Evolutionary conservation across 1,140 invertebrate species (phyloP).

Genomic region (Mercenaria mercenaria): DNA sequence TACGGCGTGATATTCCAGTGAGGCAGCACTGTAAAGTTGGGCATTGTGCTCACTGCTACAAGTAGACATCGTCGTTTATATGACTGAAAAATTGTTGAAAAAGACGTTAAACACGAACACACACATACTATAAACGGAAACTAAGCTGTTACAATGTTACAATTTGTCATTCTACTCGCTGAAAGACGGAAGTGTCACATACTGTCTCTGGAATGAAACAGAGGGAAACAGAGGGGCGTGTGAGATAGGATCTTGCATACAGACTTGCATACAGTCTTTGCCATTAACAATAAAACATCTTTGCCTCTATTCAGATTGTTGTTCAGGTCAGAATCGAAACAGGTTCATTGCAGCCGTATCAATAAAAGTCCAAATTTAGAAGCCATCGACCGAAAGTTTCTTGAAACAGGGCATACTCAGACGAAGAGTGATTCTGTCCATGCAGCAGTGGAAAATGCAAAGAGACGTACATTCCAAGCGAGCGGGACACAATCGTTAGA

Average conservation of each 20-base stretch:
- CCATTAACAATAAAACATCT: not conserved
- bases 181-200: not conserved
- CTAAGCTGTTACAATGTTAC: conserved; percentile 24
- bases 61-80: no score
- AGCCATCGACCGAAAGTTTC: conserved; percentile 18
- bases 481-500: conserved; percentile 31
- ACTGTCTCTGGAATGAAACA: conserved; percentile 43
- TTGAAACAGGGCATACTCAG: conserved; percentile 30
- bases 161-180: conserved; percentile 28
- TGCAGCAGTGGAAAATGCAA: conserved; percentile 11
- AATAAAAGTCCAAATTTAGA: not conserved
- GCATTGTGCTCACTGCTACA: no score
- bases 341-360: conserved; percentile 39
- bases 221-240: conserved; percentile 1
- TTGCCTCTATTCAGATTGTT: conserved; percentile 41
- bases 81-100: no score
- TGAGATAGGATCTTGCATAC: conserved; percentile 32
- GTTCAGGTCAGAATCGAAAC: conserved; percentile 62
- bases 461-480: conserved; percentile 5
- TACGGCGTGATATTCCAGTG: no score
- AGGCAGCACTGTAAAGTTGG: no score
- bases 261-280: not conserved
- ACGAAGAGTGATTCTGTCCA: conserved; percentile 49
- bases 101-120: no score
- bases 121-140: conserved; percentile 50